Evolutionary conservation across 2,888 invertebrate species (phyloP).

Genomic region (Chaetogeoica ovagalla): DNA sequence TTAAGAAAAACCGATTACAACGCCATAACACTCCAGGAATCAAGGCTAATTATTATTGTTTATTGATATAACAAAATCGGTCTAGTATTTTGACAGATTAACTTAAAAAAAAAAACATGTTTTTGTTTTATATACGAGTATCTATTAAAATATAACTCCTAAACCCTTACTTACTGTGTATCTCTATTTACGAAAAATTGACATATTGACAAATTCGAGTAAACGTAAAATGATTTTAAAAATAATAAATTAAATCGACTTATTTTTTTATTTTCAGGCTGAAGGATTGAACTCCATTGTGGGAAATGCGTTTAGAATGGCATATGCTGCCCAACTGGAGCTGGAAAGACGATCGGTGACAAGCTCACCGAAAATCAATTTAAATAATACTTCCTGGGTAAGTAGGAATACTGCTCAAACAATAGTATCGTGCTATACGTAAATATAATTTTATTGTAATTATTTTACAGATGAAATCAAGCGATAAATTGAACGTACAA

Average conservation of each 20-base stretch:
- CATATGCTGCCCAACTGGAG: constrained; percentile 83
- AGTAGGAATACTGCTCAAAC: neutral
- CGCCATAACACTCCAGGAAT: too few species aligned
- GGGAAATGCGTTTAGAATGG: constrained; percentile 90
- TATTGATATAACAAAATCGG: too few species aligned
- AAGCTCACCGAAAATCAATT: constrained; percentile 41
- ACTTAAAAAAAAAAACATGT: too few species aligned
- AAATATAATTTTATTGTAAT: neutral
- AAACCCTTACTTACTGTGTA: too few species aligned
- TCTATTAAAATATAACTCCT: too few species aligned
- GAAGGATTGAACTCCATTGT: constrained; percentile 84
- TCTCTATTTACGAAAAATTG: too few species aligned
- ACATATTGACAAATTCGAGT: too few species aligned
- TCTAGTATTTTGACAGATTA: too few species aligned
- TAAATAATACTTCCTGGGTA: constrained; percentile 50
- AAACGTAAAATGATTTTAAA: neutral
- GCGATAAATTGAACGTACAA: constrained; percentile 43
- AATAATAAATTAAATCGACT: neutral
- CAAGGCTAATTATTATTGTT: too few species aligned
- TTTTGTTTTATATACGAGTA: too few species aligned
- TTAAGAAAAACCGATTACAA: too few species aligned
- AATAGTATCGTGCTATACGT: neutral
- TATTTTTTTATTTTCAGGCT: constrained; percentile 66
- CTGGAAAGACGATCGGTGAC: constrained; percentile 56
- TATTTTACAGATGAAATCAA: constrained; percentile 37